A percentile compares a stretch with the other conserved stretches of the same genome.
Evolutionary conservation across 2,113 vertebrate genomes (phyloP).

Genomic region (Apteryx owenii): DNA sequence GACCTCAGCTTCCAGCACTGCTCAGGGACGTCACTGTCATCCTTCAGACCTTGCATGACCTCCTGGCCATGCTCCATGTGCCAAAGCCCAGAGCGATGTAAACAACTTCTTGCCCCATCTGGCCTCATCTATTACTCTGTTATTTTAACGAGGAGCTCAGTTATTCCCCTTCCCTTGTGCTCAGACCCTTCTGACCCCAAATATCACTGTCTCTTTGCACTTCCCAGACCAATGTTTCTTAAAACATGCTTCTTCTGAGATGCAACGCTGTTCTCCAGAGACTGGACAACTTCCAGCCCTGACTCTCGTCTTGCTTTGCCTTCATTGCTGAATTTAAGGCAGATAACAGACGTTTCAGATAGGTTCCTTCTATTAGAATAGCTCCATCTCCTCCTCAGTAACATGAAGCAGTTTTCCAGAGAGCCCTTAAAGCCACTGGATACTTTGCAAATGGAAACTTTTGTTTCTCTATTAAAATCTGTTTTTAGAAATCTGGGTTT

Average conservation of each 20-base stretch:
- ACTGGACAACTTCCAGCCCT: neutral
- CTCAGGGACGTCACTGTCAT: neutral
- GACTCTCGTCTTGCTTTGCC: neutral
- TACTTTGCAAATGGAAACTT: neutral
- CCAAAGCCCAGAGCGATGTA: neutral
- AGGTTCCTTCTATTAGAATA: neutral
- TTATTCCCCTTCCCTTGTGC: neutral
- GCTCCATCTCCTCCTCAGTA: neutral
- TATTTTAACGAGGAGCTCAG: neutral
- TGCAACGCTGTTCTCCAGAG: neutral
- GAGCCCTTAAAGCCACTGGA: neutral
- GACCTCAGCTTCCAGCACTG: neutral
- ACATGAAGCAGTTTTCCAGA: neutral
- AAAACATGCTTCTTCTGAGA: neutral
- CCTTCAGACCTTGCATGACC: neutral
- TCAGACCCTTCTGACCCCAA: neutral
- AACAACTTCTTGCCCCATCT: neutral
- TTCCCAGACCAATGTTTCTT: neutral
- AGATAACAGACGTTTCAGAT: accelerated
- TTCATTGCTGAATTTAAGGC: neutral
- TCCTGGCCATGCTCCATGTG: neutral
- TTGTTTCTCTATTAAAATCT: neutral
- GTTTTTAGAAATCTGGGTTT: neutral
- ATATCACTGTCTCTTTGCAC: neutral
- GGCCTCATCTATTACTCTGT: neutral